Conservation (phyloP, 2,797 vertebrate species). For the Paguma larvata region DNA sequence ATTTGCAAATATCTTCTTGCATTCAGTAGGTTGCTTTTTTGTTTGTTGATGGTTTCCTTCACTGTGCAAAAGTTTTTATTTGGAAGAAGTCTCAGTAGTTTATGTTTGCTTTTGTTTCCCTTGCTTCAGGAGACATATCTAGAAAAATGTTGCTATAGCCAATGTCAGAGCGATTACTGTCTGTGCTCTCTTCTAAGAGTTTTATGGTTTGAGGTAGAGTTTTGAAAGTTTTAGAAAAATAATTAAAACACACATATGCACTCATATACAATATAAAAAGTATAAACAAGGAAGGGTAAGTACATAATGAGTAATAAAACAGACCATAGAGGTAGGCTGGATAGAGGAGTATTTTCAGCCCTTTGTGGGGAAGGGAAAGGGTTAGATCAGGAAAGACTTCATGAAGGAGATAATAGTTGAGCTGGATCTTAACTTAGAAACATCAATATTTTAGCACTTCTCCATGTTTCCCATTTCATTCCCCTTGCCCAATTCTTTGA, state of each 20-base stretch:
- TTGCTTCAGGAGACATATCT: not conserved
- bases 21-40: not conserved
- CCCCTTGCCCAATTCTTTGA: not conserved
- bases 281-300: not conserved
- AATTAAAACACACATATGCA: conserved; percentile 23
- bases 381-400: not conserved
- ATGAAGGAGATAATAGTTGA: not conserved
- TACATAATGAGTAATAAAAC: not conserved
- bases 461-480: not conserved
- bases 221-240: conserved; percentile 47
- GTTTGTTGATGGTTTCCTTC: not conserved
- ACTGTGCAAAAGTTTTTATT: not conserved
- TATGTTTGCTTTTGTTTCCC: not conserved
- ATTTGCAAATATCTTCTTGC: not conserved
- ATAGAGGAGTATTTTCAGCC: not conserved
- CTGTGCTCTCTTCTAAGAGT: not conserved
- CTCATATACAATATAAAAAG: not conserved
- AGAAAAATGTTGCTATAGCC: not conserved
- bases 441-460: not conserved
- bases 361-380: not conserved
- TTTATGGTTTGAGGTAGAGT: not conserved
- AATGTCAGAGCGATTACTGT: not conserved
- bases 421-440: not conserved
- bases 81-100: not conserved
- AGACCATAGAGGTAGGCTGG: not conserved